Evolutionary conservation across 2,888 invertebrate genomes (phyloP), one percentile per base, ranked within the genome.

Genomic region (Lypha dubia): DNA sequence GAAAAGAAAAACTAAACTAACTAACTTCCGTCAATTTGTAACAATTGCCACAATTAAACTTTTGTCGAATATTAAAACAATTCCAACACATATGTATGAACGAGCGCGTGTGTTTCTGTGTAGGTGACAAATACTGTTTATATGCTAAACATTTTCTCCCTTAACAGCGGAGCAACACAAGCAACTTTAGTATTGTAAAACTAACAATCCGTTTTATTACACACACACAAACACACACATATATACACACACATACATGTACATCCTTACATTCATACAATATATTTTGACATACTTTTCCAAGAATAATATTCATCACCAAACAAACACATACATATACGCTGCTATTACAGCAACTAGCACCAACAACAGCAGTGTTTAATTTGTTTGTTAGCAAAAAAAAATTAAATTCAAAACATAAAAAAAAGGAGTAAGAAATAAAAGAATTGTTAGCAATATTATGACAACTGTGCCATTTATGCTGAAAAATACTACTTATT

Each of bases 401-500:
- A 11, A 63, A 44, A 51, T 28, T 60, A 63, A 44, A n/a, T n/a
- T 28, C 2, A 5, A 63, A 56, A 8, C 44, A 63, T 15, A 71
- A 70, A n/a, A n/a, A 62, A 63, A 38, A 44, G 11, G 3, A 35
- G 22, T 15, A 46, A 49, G 20, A 32, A 75, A 65, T 65, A 5
- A 13, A 7, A 56, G 79, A 56, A 56, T 20, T 74, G 68, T 74
- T 38, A 68, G 51, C 70, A 74, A 65, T 76, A 67, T 74, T 80
- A 73, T 73, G 65, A 71, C 71, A 79, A 60, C 67, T 68, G 51
- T 79, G 65, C 13, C 67, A 76, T 53, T 80, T 67, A 56, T 79
- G 60, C 65, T 75, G 35, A 65, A 71, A 75, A 68, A 58, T 65
- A 58, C 58, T 71, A 68, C 63, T 63, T 79, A 79, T 46, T 74